Evolutionary conservation across 2,888 invertebrate genomes (phyloP).

Genomic region (Pammene aurita): DNA sequence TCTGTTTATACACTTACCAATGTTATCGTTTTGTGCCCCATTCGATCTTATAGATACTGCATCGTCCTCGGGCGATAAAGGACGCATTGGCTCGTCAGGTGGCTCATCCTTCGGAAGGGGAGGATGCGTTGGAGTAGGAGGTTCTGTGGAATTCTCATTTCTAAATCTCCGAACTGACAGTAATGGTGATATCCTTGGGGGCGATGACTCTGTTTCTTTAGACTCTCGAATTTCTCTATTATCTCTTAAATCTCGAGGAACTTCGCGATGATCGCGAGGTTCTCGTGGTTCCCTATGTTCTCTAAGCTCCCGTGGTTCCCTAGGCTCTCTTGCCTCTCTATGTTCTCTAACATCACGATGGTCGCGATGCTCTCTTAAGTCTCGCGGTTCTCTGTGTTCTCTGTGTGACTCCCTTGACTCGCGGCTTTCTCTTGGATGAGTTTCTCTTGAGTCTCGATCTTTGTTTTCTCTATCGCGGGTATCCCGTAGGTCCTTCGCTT

Average conservation of each 20-base stretch:
- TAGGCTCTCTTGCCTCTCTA: constrained; percentile 58
- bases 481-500: constrained; percentile 66
- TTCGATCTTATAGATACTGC: constrained; percentile 81
- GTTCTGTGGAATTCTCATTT: constrained; percentile 67
- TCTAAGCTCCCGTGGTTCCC: constrained; percentile 63
- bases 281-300: constrained; percentile 57
- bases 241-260: constrained; percentile 66
- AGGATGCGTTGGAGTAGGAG: constrained; percentile 73
- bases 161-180: constrained; percentile 78
- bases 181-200: constrained; percentile 77
- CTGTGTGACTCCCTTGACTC: constrained; percentile 59
- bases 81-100: constrained; percentile 79
- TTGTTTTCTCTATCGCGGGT: constrained; percentile 68
- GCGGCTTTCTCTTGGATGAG: constrained; percentile 61
- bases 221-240: constrained; percentile 64
- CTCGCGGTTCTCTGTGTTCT: constrained; percentile 60
- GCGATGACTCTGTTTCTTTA: constrained; percentile 76
- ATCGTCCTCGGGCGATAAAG: constrained; percentile 84
- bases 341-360: constrained; percentile 56
- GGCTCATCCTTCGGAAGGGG: constrained; percentile 82
- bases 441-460: constrained; percentile 67
- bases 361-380: constrained; percentile 62
- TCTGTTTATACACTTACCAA: constrained; percentile 67
- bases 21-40: constrained; percentile 80
- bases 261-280: constrained; percentile 52